phyloP scores from a whole-genome alignment of 2,888 invertebrate genomes.

The Plusia festucae region DNA sequence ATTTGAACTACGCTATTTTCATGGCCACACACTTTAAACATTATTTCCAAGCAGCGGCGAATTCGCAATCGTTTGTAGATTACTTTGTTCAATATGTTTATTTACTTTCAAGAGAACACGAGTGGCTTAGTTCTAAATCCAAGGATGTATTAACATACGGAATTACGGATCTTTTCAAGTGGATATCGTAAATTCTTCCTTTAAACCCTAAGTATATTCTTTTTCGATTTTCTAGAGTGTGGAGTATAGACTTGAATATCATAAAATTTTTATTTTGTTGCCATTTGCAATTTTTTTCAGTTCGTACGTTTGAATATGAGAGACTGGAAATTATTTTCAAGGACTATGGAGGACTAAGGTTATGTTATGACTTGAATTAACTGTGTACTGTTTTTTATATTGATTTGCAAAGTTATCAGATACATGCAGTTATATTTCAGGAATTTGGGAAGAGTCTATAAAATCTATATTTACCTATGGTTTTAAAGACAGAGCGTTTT shows the following conservation, averaged over 20 bases:
- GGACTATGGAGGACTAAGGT: not conserved
- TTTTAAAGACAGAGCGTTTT: too few species aligned
- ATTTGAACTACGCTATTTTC: conserved; percentile 12
- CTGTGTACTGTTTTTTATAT: too few species aligned
- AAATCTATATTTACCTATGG: too few species aligned
- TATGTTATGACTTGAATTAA: too few species aligned
- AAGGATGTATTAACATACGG: conserved; percentile 31
- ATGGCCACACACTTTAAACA: conserved; percentile 42
- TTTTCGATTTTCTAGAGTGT: conserved; percentile 9
- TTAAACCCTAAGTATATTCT: conserved; percentile 23
- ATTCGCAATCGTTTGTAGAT: conserved; percentile 59
- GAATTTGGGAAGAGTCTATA: too few species aligned
- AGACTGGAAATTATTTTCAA: not conserved
- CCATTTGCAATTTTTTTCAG: not conserved
- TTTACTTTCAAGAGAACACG: conserved; percentile 52
- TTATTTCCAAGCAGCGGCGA: conserved; percentile 50
- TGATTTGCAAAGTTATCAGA: too few species aligned
- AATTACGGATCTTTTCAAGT: conserved; percentile 34
- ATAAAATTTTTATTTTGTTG: not conserved
- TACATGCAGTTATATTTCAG: too few species aligned
- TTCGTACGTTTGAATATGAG: not conserved
- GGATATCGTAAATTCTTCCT: conserved; percentile 43
- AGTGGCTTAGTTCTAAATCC: conserved; percentile 39
- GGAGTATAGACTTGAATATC: not conserved
- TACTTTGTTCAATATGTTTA: conserved; percentile 55